A percentile compares a stretch with the other conserved stretches of the same genome.
Evolutionary conservation across 2,113 vertebrate species (phyloP).

Genomic region (Pao palembangensis): DNA sequence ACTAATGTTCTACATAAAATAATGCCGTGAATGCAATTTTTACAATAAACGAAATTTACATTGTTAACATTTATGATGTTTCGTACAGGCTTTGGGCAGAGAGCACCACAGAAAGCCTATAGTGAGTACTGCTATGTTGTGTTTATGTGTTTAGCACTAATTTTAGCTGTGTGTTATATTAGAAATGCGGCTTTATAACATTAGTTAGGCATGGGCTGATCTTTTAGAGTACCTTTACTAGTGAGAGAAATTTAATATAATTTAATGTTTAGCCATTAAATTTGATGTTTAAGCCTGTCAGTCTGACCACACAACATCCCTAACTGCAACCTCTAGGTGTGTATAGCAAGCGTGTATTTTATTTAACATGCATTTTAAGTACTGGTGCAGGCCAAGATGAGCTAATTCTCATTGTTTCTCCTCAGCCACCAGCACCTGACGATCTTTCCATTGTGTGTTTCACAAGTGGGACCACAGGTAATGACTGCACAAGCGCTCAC

Average conservation of each 20-base stretch:
- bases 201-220: too few relatives aligned
- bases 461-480: constrained; percentile 94
- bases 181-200: background rate
- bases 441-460: constrained; percentile 95
- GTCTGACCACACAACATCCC: too few relatives aligned
- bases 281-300: too few relatives aligned
- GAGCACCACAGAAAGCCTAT: constrained; percentile 76
- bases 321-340: too few relatives aligned
- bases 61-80: background rate
- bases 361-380: too few relatives aligned
- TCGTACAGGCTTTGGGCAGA: constrained; percentile 80
- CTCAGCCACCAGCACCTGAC: constrained; percentile 86
- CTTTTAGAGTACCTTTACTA: too few relatives aligned
- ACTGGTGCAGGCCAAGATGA: background rate
- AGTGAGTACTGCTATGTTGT: constrained; percentile 73
- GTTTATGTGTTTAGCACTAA: too few relatives aligned
- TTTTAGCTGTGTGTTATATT: background rate
- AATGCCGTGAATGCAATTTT: background rate
- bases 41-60: background rate
- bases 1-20: too few relatives aligned
- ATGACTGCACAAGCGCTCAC: background rate
- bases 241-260: too few relatives aligned
- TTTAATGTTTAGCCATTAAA: too few relatives aligned
- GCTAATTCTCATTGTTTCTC: constrained; percentile 25
- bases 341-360: too few relatives aligned